Base-by-base conservation (phyloP, 1,140 invertebrate species). In the Dolichoris vasculosae region DNA sequence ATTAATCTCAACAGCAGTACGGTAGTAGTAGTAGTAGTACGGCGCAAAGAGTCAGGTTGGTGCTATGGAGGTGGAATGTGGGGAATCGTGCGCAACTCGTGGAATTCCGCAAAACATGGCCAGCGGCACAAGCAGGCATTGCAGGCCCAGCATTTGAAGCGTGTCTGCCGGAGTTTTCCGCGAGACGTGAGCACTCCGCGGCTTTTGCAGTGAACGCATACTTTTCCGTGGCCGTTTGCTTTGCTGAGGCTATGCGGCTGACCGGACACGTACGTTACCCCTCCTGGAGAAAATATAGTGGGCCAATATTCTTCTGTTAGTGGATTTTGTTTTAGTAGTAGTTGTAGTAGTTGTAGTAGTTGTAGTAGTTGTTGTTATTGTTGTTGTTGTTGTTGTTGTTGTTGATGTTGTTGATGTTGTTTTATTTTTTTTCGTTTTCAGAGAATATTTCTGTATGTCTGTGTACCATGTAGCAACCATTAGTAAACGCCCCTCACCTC, bases 111-210 rank as follows among this genome's bases (percentile, higher is more conserved):
- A 89, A 94, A 94, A 90, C 93, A 94, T 85, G 93, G 93, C 92
- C 92, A 93, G 83, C 92, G 92, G 87, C 93, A 94, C 87, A 94
- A 90, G 90, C 93, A 93, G 90, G 92, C 92, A 92, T 94, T 93
- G 90, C 93, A 94, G 91, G 92, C 89, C 92, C 92, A 93, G 88
- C 93, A 94, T 91, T 93, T 94, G 93, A 94, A 94, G 90, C 93
- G 92, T 89, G 93, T 94, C 92, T 94, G 93, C 86, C 91, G 91
- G 89, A 93, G 92, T 84, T 93, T 93, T 89, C 93, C 93, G 88
- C 92, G 92, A 90, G 92, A 93, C 87, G 93, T 94, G 84, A 93
- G 90, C 88, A 93, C 90, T 88, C 93, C 92, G 87, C 90, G 92
- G 87, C 92, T 90, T 91, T 93, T 94, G 92, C 93, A 94, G 91